Percentiles rank a stretch among this genome's conserved stretches.
Evolutionary conservation across 2,113 vertebrate species (phyloP).

Genomic region (Hipposideros armiger): DNA sequence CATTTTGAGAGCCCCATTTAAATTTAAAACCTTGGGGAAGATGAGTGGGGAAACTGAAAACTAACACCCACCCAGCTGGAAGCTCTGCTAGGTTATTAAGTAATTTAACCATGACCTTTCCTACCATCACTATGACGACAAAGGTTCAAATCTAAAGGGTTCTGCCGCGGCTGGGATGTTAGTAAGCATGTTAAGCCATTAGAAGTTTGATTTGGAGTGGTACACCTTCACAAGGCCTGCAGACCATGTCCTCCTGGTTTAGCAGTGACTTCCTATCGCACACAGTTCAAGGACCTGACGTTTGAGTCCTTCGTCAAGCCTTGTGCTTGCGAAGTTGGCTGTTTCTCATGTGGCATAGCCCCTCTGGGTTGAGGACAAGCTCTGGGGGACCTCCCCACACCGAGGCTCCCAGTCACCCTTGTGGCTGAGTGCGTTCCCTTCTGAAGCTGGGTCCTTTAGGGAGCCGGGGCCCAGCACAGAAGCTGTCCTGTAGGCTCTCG

Average conservation of each 20-base stretch:
- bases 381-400: not conserved
- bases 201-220: accelerated
- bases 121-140: accelerated
- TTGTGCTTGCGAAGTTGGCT: not conserved
- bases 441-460: not conserved
- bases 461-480: too few species aligned
- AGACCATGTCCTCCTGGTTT: not conserved
- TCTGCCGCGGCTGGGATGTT: too few species aligned
- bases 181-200: not conserved
- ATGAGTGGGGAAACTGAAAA: not conserved
- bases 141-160: not conserved
- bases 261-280: accelerated
- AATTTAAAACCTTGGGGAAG: not conserved
- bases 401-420: not conserved
- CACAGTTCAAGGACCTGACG: not conserved
- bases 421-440: not conserved
- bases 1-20: not conserved
- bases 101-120: too few species aligned
- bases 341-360: not conserved
- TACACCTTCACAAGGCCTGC: accelerated
- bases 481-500: not conserved
- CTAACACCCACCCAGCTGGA: too few species aligned
- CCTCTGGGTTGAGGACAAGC: not conserved
- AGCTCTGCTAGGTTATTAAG: too few species aligned
- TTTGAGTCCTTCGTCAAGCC: accelerated